Base-by-base conservation (phyloP, 2,113 vertebrate genomes). In the Ammodytes dubius region DNA sequence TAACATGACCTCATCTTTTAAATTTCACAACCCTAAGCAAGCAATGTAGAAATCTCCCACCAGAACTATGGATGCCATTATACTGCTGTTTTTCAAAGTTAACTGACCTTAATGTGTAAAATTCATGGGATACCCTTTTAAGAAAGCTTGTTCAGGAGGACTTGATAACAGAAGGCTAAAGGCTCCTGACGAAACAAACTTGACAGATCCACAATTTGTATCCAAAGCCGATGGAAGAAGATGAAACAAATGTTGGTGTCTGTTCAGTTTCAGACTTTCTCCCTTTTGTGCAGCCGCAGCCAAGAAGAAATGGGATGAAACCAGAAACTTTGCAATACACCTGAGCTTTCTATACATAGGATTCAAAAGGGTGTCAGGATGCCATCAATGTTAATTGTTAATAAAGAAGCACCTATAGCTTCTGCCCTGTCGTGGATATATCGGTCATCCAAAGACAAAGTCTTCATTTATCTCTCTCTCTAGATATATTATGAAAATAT, bases 161-260 rank as follows among this genome's bases (percentile, higher is more conserved):
- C 47, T 46, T 79, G 73, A 73, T 39, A 68, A 46, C 45, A 77
- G n/a, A 60, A 53, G 19, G 43, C 49, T 15, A 65, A 57, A 52
- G 53, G 8, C 40, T 53, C 53, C 27, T 60, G 50, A 59, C 12
- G 11, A 49, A 46, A 60, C 13, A 52, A 52, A 42, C 12, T 37
- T 58, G 14, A 50, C 15, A 10, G 60, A 50, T 40, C 42, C 2
- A 42, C 2, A 40, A 46, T 71, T 68, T 64, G 49, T 49, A 72
- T 75, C 88, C 79, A 61, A 58, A 81, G 72, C 50, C 17, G 61
- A 54, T 52, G 59, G 83, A 86, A 50, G 56, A 59, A 74, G 84
- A 77, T 90, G 76, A 88, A 86, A 90, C 83, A 60, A 77, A 82
- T 53, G 59, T 61, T 17, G 45, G 67, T 53, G 74, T 70, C 74